Evolutionary conservation across 2,113 vertebrate genomes (phyloP), one percentile per base, ranked within the genome.

Genomic region (Pelmatolapia mariae): DNA sequence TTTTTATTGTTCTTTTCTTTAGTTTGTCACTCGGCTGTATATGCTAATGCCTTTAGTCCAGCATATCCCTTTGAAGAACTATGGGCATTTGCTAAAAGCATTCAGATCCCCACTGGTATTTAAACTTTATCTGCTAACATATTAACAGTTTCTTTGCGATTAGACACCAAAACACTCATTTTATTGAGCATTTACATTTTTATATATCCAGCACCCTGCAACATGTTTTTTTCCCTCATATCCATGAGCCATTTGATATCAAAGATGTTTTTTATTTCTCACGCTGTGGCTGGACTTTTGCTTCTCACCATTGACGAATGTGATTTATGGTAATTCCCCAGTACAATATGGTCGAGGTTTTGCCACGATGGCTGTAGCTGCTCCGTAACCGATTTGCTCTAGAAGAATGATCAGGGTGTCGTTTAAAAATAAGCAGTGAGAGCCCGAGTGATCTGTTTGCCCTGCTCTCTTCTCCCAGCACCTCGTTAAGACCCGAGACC

Each of bases 401-500:
- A 33, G 26, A 78, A 31, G 33, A 82, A 76, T n/a, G 13, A 91
- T 88, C 22, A 6, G 26, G 81, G 82, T 87, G 56, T 84, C 52
- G 54, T 93, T 90, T 87, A 80, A 89, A 85, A 87, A 84, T 59
- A 87, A 81, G 59, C 68, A 56, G 85, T 56, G 79, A 79, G 83
- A 22, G 1, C 84, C 80, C 56, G 66, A 90, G 83, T 86, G 89
- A 88, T 94, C 54, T 89, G 89, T 94, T 95, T 94, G 91, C 90
- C 81, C 89, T 89, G 18, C 43, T 94, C 86, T 82, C 81, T 83
- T 91, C 89, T 93, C 86, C 73, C 85, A 93, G 87, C 91, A 94
- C 91, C 94, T 94, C 93, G 92, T 94, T 92, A 93, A 93, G 89
- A 93, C 86, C 83, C 59, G 81, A 54, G 53, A 82, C 91, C 89